Evolutionary conservation across 2,113 vertebrate species (phyloP), one percentile per base, ranked within the genome.

Genomic region (Fulica atra): DNA sequence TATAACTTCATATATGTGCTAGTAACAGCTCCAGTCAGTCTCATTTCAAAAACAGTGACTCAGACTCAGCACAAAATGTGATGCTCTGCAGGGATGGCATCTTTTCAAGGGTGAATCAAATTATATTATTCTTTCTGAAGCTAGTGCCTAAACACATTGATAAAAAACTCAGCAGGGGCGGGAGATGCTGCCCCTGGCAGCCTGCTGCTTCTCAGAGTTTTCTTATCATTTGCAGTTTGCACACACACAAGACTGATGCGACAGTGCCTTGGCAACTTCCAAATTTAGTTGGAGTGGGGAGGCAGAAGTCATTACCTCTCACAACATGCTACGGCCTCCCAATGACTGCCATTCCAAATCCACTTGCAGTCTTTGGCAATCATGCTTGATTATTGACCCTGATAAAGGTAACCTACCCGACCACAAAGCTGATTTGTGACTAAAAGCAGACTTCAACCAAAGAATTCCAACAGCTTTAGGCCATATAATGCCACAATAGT

Each of bases 211-310:
- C 51, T 81, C 51, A 51, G 50, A 59, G 13, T 51, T 86, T 77
- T 53, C 76, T 59, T 68, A 86, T 31, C 38, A 81, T 86, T 31
- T 59, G n/a, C 83, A 88, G 63, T 69, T 46, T 24, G 28, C 2
- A 2, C 0, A 0, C 0, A 0, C 40, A n/a, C 0, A 1, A 90
- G 46, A 90, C 18, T 0, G 0, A 82, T 5, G 16, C 23, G 35
- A 24, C 3, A 4, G 38, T 15, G 35, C 1, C 1, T 23, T 44
- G 33, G 56, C n/a, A 83, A 74, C n/a, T 36, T 92, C 76, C 79
- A 72, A 50, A 66, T 65, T 31, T 50, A 61, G 59, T 1, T 51
- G 66, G 11, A 90, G 29, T 16, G 17, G 13, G 28, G 35, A 81
- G 15, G 11, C 12, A 36, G 53, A 24, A 81, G 15, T 50, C 38